Conservation (phyloP, 2,797 vertebrate species). For the Lerista edwardsae region DNA sequence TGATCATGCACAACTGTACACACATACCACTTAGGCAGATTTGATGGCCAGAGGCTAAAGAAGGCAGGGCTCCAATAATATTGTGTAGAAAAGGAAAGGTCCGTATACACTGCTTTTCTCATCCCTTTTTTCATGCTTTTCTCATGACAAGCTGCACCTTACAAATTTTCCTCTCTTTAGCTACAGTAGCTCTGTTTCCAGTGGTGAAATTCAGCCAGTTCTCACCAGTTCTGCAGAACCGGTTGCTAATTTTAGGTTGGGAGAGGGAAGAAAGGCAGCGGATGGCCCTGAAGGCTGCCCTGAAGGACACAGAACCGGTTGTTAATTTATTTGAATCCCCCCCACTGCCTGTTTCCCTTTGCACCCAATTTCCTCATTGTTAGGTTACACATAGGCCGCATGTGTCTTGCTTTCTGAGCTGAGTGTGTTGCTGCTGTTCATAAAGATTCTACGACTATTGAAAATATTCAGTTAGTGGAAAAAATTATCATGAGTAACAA, state of each 20-base stretch:
- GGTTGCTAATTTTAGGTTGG: too few relatives aligned
- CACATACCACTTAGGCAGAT: neutral
- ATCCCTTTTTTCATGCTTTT: too few relatives aligned
- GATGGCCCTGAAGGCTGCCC: too few relatives aligned
- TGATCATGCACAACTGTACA: neutral
- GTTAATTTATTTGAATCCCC: too few relatives aligned
- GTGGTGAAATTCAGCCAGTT: too few relatives aligned
- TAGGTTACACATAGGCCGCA: neutral
- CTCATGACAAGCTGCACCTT: neutral
- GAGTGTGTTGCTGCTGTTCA: neutral
- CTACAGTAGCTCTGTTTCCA: too few relatives aligned
- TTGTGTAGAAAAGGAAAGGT: neutral
- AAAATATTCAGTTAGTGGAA: conserved; percentile 57
- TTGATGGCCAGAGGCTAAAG: neutral
- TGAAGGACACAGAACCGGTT: too few relatives aligned
- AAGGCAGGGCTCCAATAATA: neutral
- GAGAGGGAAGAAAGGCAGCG: too few relatives aligned
- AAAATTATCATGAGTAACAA: conserved; percentile 66
- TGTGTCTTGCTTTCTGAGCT: neutral
- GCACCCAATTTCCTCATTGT: neutral
- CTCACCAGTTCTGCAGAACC: too few relatives aligned
- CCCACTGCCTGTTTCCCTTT: too few relatives aligned
- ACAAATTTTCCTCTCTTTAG: neutral
- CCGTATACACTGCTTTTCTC: neutral
- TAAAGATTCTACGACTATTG: conserved; percentile 57